phyloP scores from a whole-genome alignment of 1,140 invertebrate species.

The Ganaspis sp. region DNA sequence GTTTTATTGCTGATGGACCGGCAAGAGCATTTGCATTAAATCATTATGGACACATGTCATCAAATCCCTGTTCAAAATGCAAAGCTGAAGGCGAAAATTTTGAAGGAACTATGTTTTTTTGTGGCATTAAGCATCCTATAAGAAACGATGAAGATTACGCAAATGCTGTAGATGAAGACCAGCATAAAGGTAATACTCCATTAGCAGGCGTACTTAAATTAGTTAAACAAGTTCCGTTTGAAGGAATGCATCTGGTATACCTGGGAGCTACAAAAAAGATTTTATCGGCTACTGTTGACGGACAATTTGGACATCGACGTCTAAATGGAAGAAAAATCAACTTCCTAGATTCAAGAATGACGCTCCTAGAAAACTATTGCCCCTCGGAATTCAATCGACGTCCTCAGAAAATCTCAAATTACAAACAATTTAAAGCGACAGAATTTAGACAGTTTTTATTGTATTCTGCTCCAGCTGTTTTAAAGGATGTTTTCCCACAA shows the following conservation, averaged over 20 bases:
- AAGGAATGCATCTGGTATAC: conserved; percentile 40
- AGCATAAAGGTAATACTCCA: conserved; percentile 45
- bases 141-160: conserved; percentile 41
- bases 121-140: conserved; percentile 11
- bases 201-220: conserved; percentile 40
- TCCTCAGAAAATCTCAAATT: neutral
- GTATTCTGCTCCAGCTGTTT: neutral
- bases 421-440: neutral
- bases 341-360: neutral
- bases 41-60: conserved; percentile 38
- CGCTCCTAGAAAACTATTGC: neutral
- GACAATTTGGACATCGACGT: neutral
- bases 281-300: neutral
- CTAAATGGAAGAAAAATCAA: neutral
- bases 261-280: conserved; percentile 54
- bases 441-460: neutral
- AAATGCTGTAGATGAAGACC: conserved; percentile 48
- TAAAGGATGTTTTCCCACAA: neutral
- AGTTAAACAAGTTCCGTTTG: conserved; percentile 50
- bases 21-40: no score
- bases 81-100: conserved; percentile 40
- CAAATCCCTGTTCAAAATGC: conserved; percentile 49
- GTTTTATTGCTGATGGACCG: conserved; percentile 25
- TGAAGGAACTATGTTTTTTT: conserved; percentile 35
- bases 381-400: neutral